These are phyloP conservation scores for Lasius fuliginosus DNA, from an alignment of 2,888 invertebrate species.

Conservation along the genomic window DNA sequence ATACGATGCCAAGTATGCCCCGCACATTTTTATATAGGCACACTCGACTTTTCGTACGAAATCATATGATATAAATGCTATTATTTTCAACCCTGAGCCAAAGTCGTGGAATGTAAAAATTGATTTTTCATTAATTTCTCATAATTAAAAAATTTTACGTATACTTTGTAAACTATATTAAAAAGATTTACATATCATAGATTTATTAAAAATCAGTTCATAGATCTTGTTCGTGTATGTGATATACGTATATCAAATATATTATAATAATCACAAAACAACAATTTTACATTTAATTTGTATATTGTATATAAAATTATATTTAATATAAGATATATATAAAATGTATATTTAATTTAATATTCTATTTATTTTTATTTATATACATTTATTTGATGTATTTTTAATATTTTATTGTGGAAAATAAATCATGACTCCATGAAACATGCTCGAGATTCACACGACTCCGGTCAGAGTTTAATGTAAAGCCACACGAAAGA, in stretches of 20 bases:
- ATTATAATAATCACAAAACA: background rate
- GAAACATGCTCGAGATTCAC: background rate
- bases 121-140: background rate
- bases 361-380: background rate
- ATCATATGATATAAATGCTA: constrained; percentile 3
- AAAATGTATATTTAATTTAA: background rate
- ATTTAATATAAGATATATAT: background rate
- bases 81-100: constrained; percentile 6
- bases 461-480: constrained; percentile 31
- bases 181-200: background rate
- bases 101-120: constrained; percentile 25
- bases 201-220: background rate
- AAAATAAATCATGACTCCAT: background rate
- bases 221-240: background rate
- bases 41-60: constrained; percentile 34
- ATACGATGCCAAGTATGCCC: constrained; percentile 38
- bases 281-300: no score
- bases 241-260: background rate
- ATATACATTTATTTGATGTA: background rate
- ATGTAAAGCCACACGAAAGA: constrained; percentile 16
- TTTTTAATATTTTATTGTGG: background rate
- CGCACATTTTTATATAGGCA: constrained; percentile 44
- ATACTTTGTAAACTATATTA: background rate
- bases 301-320: background rate
- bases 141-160: constrained; percentile 6